Conservation (phyloP, 2,888 invertebrate genomes). For the Linyphia triangularis region DNA sequence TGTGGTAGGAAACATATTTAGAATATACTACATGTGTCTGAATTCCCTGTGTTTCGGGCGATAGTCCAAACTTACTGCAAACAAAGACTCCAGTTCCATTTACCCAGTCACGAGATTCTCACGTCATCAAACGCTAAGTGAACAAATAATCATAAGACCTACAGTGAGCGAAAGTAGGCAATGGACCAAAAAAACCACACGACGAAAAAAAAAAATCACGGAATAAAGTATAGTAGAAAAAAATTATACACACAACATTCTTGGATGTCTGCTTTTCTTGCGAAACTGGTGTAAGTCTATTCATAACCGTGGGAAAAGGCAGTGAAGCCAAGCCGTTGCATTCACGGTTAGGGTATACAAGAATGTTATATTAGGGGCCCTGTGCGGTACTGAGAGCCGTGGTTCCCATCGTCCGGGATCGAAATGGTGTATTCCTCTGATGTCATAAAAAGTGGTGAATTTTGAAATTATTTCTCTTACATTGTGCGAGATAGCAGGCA, state of each 20-base stretch:
- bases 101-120: neutral
- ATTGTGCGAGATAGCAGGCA: neutral
- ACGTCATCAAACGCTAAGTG: neutral
- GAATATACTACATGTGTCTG: no score
- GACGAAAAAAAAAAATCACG: neutral
- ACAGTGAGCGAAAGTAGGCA: no score
- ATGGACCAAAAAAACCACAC: no score
- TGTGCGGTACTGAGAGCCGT: neutral
- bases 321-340: neutral
- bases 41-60: neutral
- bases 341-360: neutral
- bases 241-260: neutral
- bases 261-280: neutral
- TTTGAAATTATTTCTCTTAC: neutral
- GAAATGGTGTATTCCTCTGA: neutral
- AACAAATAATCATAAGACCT: neutral
- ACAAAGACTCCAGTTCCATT: neutral
- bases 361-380: neutral
- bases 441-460: neutral
- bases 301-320: slow-evolving; percentile 30
- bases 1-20: no score
- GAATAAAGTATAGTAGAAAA: neutral
- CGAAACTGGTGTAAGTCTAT: neutral
- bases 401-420: neutral
- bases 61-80: neutral